These are phyloP conservation scores for Pteruthius melanotis DNA, from an alignment of 2,113 vertebrate genomes.

Conservation along the genomic window DNA sequence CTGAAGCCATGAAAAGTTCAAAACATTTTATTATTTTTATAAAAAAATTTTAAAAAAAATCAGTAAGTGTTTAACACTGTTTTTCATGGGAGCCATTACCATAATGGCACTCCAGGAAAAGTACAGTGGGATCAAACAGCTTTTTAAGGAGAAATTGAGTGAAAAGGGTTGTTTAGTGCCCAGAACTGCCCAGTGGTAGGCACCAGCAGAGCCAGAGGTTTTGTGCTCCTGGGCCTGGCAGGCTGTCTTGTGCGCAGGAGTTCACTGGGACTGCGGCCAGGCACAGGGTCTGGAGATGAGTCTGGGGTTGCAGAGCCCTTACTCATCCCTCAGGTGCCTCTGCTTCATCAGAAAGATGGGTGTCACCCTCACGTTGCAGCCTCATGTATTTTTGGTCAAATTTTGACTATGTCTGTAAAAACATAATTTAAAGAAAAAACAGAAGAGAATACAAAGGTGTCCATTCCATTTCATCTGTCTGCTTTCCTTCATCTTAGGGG, in stretches of 20 bases:
- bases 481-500: not conserved
- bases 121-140: not conserved
- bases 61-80: not conserved
- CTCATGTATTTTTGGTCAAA: not conserved
- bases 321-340: not conserved
- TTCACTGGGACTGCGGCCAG: not conserved
- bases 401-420: not conserved
- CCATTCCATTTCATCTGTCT: not conserved
- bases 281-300: not conserved
- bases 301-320: not conserved
- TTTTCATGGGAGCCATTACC: not conserved
- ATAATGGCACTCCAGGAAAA: not conserved
- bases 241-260: accelerated
- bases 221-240: not conserved
- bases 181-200: not conserved
- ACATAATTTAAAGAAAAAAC: not conserved
- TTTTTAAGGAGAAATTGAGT: not conserved
- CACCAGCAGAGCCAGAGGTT: not conserved
- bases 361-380: not conserved
- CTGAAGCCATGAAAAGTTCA: not conserved
- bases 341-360: not conserved
- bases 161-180: not conserved
- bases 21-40: not conserved
- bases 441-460: not conserved
- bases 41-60: not conserved